Evolutionary conservation across 2,113 vertebrate genomes (phyloP).

Genomic region (Phycodurus eques): DNA sequence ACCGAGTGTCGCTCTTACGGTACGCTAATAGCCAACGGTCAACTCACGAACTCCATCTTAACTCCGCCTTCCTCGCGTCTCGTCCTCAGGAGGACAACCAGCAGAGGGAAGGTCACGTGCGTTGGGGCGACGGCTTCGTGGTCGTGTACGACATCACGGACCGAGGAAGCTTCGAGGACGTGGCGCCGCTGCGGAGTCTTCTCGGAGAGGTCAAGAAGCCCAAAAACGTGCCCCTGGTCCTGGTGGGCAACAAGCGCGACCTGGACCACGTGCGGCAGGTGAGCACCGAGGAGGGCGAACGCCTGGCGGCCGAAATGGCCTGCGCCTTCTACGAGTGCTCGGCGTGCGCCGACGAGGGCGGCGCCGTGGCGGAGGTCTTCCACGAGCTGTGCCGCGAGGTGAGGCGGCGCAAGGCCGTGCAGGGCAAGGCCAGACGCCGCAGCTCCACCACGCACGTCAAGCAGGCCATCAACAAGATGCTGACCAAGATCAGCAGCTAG

Average conservation of each 20-base stretch:
- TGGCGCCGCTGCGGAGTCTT: conserved; percentile 84
- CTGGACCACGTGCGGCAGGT: conserved; percentile 92
- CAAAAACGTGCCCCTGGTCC: conserved; percentile 88
- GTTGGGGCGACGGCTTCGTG: conserved; percentile 94
- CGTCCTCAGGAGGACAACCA: conserved; percentile 84
- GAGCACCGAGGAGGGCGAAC: conserved; percentile 91
- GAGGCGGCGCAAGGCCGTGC: conserved; percentile 85
- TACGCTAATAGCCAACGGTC: too few relatives aligned
- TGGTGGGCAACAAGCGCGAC: conserved; percentile 97
- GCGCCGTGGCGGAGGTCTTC: conserved; percentile 85
- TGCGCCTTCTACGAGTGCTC: conserved; percentile 98
- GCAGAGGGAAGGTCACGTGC: conserved; percentile 91
- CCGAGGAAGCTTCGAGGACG: conserved; percentile 92
- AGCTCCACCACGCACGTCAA: conserved; percentile 98
- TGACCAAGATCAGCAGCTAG: conserved; percentile 99
- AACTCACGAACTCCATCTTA: neutral
- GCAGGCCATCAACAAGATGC: conserved; percentile 99
- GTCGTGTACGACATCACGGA: conserved; percentile 97
- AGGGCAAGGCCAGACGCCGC: conserved; percentile 89
- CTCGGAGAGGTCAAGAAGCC: conserved; percentile 94
- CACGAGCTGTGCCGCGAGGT: conserved; percentile 93
- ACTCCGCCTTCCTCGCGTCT: neutral
- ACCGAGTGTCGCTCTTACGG: too few relatives aligned
- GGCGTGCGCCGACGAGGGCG: conserved; percentile 88
- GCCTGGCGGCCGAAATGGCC: conserved; percentile 89